Conservation (phyloP, 2,888 invertebrate genomes). For the Gymnosoma rotundatum region DNA sequence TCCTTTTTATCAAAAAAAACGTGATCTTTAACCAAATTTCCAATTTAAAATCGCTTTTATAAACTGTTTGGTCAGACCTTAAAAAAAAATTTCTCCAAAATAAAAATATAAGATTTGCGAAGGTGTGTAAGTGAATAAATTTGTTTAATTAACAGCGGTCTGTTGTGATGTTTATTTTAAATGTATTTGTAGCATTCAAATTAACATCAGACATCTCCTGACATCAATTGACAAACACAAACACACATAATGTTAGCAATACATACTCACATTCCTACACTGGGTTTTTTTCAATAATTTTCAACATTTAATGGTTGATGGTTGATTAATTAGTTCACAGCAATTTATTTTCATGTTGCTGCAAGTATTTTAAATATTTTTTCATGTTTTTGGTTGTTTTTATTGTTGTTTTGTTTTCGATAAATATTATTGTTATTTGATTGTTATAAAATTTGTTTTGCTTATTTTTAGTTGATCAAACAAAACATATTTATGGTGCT, state of each 20-base stretch:
- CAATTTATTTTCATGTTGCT: slow-evolving; percentile 7
- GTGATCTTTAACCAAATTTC: neutral
- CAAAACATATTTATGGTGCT: slow-evolving; percentile 83
- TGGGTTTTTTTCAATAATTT: slow-evolving; percentile 19
- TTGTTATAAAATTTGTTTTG: slow-evolving; percentile 37
- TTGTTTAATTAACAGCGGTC: neutral
- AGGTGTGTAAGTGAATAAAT: neutral
- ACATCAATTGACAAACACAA: neutral
- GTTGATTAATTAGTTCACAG: slow-evolving; percentile 50
- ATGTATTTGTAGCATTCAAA: slow-evolving; percentile 28
- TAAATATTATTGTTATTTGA: slow-evolving; percentile 28
- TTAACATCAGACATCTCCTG: slow-evolving; percentile 18
- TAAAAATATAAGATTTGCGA: neutral
- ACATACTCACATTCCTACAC: neutral
- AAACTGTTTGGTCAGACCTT: neutral
- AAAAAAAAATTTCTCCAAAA: neutral
- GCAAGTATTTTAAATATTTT: neutral
- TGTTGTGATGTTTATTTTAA: neutral
- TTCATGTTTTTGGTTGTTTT: neutral
- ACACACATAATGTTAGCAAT: neutral
- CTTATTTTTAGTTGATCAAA: slow-evolving; percentile 62
- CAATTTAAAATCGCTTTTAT: neutral
- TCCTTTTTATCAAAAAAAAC: neutral
- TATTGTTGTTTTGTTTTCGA: neutral
- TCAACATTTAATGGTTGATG: slow-evolving; percentile 54